These are phyloP conservation scores for Craterocephalus amniculus DNA, from an alignment of 2,797 vertebrate species.

Conservation along the genomic window DNA sequence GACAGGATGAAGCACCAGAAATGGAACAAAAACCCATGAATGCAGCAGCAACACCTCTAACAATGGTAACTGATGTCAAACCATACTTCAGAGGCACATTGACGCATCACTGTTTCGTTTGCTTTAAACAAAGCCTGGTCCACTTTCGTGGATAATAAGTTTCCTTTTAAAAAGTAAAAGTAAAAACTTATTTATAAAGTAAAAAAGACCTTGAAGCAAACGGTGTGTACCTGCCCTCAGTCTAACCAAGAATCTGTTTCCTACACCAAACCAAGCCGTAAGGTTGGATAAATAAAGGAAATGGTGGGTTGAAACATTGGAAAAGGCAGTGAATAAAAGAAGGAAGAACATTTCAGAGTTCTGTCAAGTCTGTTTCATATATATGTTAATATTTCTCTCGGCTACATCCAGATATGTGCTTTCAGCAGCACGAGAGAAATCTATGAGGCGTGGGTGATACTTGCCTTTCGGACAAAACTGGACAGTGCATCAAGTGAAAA, in stretches of 20 bases:
- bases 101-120: too few species aligned
- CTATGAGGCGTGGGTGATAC: background rate
- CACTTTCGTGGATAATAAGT: too few species aligned
- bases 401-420: background rate
- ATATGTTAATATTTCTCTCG: background rate
- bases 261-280: background rate
- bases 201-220: background rate
- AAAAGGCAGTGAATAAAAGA: background rate
- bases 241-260: background rate
- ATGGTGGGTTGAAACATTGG: background rate
- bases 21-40: too few species aligned
- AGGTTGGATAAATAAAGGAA: background rate
- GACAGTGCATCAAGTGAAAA: background rate
- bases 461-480: background rate
- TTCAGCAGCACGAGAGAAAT: background rate
- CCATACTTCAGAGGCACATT: too few species aligned
- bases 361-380: background rate
- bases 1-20: too few species aligned
- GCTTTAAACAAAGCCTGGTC: too few species aligned
- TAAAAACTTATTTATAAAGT: too few species aligned
- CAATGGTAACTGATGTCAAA: too few species aligned
- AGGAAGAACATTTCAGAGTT: background rate
- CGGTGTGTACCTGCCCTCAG: background rate
- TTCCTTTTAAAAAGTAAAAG: too few species aligned
- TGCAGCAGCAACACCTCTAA: too few species aligned